Evolutionary conservation across 2,888 invertebrate genomes (phyloP).

Genomic region (Amblyteles armatorius): DNA sequence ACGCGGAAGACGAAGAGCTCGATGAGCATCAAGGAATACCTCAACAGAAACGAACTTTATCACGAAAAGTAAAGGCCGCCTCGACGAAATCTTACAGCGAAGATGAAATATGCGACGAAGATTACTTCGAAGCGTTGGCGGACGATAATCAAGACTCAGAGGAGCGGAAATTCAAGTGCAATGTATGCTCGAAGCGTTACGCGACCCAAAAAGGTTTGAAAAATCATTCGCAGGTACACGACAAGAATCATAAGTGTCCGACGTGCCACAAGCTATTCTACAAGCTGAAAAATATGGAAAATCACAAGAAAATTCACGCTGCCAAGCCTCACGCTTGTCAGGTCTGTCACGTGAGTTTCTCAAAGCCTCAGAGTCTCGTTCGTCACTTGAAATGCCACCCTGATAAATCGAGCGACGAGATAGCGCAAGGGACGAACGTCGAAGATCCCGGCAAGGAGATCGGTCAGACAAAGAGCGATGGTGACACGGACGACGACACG

Average conservation of each 20-base stretch:
- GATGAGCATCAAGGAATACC: slow-evolving; percentile 37
- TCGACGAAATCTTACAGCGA: slow-evolving; percentile 76
- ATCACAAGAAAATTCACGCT: slow-evolving; percentile 78
- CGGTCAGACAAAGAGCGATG: slow-evolving; percentile 73
- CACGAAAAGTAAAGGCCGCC: slow-evolving; percentile 76
- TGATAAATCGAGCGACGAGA: slow-evolving; percentile 54
- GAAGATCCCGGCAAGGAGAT: slow-evolving; percentile 64
- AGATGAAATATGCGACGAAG: slow-evolving; percentile 70
- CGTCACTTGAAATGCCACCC: slow-evolving; percentile 78
- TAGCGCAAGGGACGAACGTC: slow-evolving; percentile 72
- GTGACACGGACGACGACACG: slow-evolving; percentile 76
- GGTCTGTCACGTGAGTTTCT: slow-evolving; percentile 79
- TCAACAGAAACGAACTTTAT: slow-evolving; percentile 75
- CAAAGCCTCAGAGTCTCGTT: slow-evolving; percentile 77
- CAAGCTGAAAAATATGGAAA: slow-evolving; percentile 80
- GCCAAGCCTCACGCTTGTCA: slow-evolving; percentile 80
- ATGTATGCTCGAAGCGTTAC: slow-evolving; percentile 79
- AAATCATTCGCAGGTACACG: slow-evolving; percentile 81
- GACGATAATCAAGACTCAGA: slow-evolving; percentile 73
- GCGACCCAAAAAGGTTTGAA: slow-evolving; percentile 81
- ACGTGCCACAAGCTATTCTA: slow-evolving; percentile 80
- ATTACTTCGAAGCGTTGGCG: slow-evolving; percentile 48
- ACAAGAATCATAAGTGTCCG: slow-evolving; percentile 80
- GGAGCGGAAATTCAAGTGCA: slow-evolving; percentile 79
- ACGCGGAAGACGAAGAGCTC: slow-evolving; percentile 29